These are phyloP conservation scores for Cheilinus undulatus DNA, from an alignment of 2,113 vertebrate species.

Conservation along the genomic window DNA sequence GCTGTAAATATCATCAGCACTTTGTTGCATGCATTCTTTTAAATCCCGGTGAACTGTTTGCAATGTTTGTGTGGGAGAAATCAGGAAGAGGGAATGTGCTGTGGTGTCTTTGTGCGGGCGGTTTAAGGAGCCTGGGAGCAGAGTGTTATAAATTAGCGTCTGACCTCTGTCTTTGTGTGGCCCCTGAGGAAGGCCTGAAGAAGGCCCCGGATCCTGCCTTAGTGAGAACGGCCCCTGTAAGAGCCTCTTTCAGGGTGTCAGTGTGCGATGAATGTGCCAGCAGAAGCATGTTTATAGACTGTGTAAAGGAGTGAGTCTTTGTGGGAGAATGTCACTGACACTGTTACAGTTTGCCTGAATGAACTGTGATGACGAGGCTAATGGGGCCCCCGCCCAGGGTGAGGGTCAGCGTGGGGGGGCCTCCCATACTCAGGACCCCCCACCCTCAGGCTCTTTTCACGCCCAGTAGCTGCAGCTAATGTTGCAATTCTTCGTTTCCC, in stretches of 20 bases:
- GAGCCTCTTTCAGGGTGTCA: constrained; percentile 86
- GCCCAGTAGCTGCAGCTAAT: constrained; percentile 92
- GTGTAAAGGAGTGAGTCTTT: constrained; percentile 93
- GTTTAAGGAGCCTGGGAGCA: constrained; percentile 82
- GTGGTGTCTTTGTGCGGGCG: constrained; percentile 58
- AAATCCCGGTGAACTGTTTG: neutral
- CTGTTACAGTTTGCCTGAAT: constrained; percentile 91
- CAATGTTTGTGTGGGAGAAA: constrained; percentile 17
- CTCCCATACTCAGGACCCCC: constrained; percentile 83
- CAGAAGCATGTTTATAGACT: constrained; percentile 93
- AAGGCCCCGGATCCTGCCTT: constrained; percentile 71
- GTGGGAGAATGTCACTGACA: constrained; percentile 91
- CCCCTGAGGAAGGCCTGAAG: constrained; percentile 70
- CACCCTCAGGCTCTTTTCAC: constrained; percentile 89
- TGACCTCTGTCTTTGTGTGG: constrained; percentile 82
- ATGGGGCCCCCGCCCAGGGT: constrained; percentile 83
- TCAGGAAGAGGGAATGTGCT: constrained; percentile 41
- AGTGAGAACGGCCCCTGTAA: constrained; percentile 77
- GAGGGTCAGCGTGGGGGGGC: constrained; percentile 66
- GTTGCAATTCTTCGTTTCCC: constrained; percentile 88
- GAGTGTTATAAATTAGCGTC: constrained; percentile 85
- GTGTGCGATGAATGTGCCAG: constrained; percentile 87
- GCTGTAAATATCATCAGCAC: neutral
- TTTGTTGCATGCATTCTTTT: neutral
- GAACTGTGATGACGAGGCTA: constrained; percentile 90